phyloP scores from a whole-genome alignment of 2,113 vertebrate species.

The Azemiops feae region DNA sequence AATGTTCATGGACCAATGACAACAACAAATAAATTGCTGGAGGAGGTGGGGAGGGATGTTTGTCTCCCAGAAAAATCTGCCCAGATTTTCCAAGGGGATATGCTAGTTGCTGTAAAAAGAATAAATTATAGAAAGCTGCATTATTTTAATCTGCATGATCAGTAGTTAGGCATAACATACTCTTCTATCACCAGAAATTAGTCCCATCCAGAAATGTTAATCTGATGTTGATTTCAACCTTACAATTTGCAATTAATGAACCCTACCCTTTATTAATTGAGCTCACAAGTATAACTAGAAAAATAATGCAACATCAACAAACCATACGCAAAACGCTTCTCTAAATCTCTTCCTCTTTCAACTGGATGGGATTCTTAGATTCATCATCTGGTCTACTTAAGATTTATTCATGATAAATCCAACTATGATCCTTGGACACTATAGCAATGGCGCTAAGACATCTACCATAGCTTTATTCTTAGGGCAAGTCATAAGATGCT shows the following conservation, averaged over 20 bases:
- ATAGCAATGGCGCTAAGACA: background rate
- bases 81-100: background rate
- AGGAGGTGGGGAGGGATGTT: background rate
- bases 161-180: background rate
- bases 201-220: background rate
- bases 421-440: background rate
- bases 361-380: background rate
- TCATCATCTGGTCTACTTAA: background rate
- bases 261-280: background rate
- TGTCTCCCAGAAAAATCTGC: background rate
- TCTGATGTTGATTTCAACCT: background rate
- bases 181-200: background rate
- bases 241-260: background rate
- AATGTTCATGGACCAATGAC: background rate
- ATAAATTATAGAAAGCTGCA: background rate
- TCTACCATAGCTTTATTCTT: background rate
- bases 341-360: background rate
- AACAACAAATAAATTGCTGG: background rate
- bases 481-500: background rate
- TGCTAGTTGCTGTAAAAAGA: background rate
- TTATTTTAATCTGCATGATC: background rate
- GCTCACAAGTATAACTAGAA: background rate
- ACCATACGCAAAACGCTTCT: background rate
- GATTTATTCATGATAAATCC: background rate
- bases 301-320: background rate